phyloP scores from a whole-genome alignment of 2,797 vertebrate species.

The Peromyscus aztecus region DNA sequence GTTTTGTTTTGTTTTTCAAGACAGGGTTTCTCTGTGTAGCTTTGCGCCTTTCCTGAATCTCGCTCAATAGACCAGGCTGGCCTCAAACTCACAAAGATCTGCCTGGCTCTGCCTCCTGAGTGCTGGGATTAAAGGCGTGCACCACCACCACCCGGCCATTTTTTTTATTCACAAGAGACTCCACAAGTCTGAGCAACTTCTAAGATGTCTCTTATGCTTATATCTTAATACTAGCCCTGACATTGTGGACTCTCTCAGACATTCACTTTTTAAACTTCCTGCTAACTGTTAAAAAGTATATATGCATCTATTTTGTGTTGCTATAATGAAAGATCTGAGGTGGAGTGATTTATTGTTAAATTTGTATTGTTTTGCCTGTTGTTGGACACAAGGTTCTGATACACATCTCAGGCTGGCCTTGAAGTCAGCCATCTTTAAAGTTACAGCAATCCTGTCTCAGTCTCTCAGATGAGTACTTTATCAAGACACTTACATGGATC shows the following conservation, averaged over 20 bases:
- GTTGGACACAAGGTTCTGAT: not conserved
- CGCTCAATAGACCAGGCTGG: too few species aligned
- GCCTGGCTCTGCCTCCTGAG: too few species aligned
- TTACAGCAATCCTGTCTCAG: too few species aligned
- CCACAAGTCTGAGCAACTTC: not conserved
- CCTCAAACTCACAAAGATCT: too few species aligned
- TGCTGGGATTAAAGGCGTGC: too few species aligned
- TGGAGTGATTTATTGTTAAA: not conserved
- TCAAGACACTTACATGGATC: not conserved
- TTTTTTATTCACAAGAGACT: not conserved
- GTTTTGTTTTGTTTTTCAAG: too few species aligned
- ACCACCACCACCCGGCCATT: too few species aligned
- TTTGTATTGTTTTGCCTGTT: not conserved
- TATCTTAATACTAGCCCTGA: not conserved
- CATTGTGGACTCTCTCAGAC: not conserved
- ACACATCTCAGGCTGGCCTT: not conserved
- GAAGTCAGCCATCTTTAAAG: not conserved
- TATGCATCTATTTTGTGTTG: not conserved
- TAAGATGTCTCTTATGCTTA: not conserved
- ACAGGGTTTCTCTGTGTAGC: too few species aligned
- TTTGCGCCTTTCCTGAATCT: too few species aligned
- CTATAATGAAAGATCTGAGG: not conserved
- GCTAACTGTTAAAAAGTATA: not conserved
- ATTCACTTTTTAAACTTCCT: constrained; percentile 3
- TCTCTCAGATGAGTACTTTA: not conserved